Conservation (phyloP, 2,797 vertebrate species). For the Myotis vivesi region DNA sequence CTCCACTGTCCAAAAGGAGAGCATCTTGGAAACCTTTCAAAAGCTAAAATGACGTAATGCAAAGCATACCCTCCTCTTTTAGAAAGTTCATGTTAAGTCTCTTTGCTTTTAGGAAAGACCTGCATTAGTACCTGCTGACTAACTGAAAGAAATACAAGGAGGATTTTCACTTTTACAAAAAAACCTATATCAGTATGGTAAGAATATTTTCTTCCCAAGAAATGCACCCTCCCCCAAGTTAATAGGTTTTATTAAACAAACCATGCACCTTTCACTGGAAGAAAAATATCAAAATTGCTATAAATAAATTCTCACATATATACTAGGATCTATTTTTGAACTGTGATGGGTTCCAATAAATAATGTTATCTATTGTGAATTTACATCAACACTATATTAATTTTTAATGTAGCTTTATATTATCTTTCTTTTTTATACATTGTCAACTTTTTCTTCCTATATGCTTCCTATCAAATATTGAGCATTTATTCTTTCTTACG, state of each 20-base stretch:
- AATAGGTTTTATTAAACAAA: slow-evolving; percentile 7
- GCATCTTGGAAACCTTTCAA: neutral
- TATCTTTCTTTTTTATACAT: neutral
- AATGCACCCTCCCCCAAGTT: neutral
- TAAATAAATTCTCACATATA: neutral
- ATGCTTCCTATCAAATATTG: neutral
- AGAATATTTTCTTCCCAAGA: neutral
- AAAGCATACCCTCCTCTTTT: neutral
- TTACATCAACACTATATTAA: neutral
- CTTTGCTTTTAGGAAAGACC: neutral
- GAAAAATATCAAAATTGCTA: neutral
- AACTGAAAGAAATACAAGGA: neutral
- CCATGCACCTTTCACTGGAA: neutral
- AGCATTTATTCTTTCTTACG: neutral
- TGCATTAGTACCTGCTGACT: neutral
- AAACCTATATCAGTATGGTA: neutral
- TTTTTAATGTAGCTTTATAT: neutral
- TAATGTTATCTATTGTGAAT: neutral
- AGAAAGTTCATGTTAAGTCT: neutral
- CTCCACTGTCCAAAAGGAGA: neutral
- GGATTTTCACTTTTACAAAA: neutral
- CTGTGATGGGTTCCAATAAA: neutral
- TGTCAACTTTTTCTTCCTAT: neutral
- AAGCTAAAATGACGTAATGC: neutral
- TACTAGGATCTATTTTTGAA: neutral